Percentiles rank a stretch among this genome's conserved stretches.
phyloP scores from a whole-genome alignment of 2,888 invertebrate genomes.

The Drosophila bunnanda region DNA sequence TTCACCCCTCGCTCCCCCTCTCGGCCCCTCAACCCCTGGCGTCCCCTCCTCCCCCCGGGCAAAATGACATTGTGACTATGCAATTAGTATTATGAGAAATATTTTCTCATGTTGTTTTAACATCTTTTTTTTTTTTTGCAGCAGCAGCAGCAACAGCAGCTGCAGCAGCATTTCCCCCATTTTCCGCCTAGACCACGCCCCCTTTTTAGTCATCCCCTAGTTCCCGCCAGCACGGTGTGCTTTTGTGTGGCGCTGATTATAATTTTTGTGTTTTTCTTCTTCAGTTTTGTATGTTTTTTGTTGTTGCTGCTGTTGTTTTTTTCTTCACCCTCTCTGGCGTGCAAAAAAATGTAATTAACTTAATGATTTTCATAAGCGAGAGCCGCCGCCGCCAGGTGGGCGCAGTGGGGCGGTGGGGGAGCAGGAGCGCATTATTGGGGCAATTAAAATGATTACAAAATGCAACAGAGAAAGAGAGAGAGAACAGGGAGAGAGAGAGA shows the following conservation, averaged over 20 bases:
- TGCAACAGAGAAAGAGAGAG: conserved; percentile 39
- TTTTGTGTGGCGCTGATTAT: conserved; percentile 80
- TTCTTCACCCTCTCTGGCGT: conserved; percentile 47
- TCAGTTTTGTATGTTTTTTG: conserved; percentile 1
- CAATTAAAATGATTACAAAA: conserved; percentile 81
- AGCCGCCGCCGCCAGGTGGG: conserved; percentile 26
- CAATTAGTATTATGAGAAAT: conserved; percentile 84
- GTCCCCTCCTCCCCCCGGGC: conserved; percentile 17
- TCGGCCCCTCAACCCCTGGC: neutral
- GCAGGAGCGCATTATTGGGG: conserved; percentile 65
- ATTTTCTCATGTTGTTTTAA: conserved; percentile 75
- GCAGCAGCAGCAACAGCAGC: neutral
- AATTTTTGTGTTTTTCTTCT: conserved; percentile 68
- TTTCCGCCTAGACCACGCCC: conserved; percentile 54
- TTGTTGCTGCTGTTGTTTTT: conserved; percentile 7
- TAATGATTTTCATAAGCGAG: conserved; percentile 79
- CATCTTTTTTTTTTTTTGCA: conserved; percentile 34
- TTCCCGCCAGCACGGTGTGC: conserved; percentile 70
- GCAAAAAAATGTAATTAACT: conserved; percentile 82
- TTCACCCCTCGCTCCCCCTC: neutral
- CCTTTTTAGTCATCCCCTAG: conserved; percentile 13
- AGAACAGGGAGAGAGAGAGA: neutral
- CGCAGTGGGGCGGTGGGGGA: neutral
- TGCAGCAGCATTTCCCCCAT: conserved; percentile 12
- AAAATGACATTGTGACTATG: conserved; percentile 84